These are phyloP conservation scores for Synergus itoensis DNA, from an alignment of 2,888 invertebrate genomes.

Conservation along the genomic window DNA sequence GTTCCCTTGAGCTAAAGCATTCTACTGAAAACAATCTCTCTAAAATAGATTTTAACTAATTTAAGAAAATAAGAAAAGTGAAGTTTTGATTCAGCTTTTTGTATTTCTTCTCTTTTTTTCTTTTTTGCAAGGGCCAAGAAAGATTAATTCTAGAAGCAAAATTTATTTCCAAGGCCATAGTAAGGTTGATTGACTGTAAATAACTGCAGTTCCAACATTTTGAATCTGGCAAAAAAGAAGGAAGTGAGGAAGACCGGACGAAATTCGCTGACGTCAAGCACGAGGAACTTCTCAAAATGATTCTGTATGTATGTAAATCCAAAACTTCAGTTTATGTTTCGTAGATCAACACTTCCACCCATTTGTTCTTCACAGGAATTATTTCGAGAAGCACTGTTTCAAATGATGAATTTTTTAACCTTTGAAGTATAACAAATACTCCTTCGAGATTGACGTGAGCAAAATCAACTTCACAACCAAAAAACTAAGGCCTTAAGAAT, in stretches of 20 bases:
- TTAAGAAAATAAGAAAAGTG: not conserved
- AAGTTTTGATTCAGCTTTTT: not conserved
- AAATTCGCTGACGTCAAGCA: slow-evolving; percentile 2
- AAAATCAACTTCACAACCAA: not conserved
- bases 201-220: not conserved
- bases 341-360: not conserved
- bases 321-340: not conserved
- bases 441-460: not conserved
- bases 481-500: not conserved
- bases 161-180: not conserved
- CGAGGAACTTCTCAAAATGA: slow-evolving; percentile 9
- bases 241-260: not conserved
- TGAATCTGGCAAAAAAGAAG: not conserved
- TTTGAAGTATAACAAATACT: not conserved
- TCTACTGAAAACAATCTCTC: not conserved
- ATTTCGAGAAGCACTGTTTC: not conserved
- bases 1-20: not conserved
- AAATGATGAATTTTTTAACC: not conserved
- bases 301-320: not conserved
- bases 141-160: not conserved
- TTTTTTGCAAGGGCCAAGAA: not conserved
- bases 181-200: not conserved
- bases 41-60: not conserved
- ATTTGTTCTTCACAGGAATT: not conserved
- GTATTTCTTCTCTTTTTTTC: not conserved